These are phyloP conservation scores for Poeciliopsis retropinna DNA, from an alignment of 2,113 vertebrate genomes.

Conservation along the genomic window DNA sequence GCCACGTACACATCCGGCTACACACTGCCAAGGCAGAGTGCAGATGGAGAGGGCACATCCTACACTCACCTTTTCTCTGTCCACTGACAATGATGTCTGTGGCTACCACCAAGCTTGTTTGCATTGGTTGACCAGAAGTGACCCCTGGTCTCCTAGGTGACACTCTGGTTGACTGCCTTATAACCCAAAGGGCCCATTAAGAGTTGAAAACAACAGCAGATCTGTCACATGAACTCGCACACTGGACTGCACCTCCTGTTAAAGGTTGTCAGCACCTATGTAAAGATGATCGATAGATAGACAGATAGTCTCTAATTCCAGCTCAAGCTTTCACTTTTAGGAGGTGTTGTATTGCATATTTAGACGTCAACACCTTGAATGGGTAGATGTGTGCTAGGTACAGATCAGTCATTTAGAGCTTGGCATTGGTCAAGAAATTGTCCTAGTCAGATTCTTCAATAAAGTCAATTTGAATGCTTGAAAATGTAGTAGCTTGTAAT, in stretches of 20 bases:
- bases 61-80: slow-evolving; percentile 26
- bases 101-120: slow-evolving; percentile 27
- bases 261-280: slow-evolving; percentile 63
- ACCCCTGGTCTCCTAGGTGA: slow-evolving; percentile 43
- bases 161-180: slow-evolving; percentile 30
- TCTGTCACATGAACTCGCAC: slow-evolving; percentile 53
- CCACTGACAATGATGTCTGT: slow-evolving; percentile 53
- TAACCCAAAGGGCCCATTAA: slow-evolving; percentile 59
- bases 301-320: slow-evolving; percentile 26
- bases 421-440: not conserved
- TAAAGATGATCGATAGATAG: slow-evolving; percentile 65
- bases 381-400: not conserved
- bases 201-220: slow-evolving; percentile 50
- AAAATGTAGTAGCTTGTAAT: not conserved
- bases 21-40: not conserved
- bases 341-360: slow-evolving; percentile 39
- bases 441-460: not conserved
- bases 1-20: slow-evolving; percentile 41
- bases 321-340: slow-evolving; percentile 31
- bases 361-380: slow-evolving; percentile 61
- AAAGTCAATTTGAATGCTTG: not conserved
- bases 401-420: not conserved
- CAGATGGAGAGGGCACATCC: slow-evolving; percentile 20
- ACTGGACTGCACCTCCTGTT: slow-evolving; percentile 32
- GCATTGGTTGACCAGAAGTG: slow-evolving; percentile 30